Evolutionary conservation across 2,888 invertebrate genomes (phyloP), one percentile per base, ranked within the genome.

Genomic region (Pseudanteris insignis): DNA sequence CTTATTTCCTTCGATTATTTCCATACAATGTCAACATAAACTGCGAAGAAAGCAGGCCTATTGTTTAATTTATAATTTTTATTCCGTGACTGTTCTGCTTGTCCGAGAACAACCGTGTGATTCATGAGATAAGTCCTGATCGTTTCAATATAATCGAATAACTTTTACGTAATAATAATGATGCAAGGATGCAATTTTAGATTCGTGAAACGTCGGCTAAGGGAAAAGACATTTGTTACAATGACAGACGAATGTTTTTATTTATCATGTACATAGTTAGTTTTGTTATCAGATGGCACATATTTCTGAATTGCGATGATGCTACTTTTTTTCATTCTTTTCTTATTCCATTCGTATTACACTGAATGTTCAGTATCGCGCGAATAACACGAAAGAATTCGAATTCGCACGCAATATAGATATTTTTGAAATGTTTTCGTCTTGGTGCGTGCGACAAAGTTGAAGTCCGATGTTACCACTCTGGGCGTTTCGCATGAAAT

Each of bases 101-200:
- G 57, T 30, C 25, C 14, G 28, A 10, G 47, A 38, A 37, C 9
- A 37, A 18, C 37, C 29, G 18, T 38, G 26, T 43, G 40, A 43
- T 47, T 43, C 48, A 43, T 41, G 47, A 43, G 34, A 21, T 36
- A 43, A 48, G 40, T 48, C 57, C 50, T 43, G 48, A 41, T 57
- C 43, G 37, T 36, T 29, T 43, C 40, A 28, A 50, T 50, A 40
- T 33, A 33, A 40, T 41, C 51, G 29, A 51, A 51, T 51, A 51
- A 51, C 51, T 32, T 51, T 34, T 51, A 41, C 34, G 51, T 51
- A 51, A 51, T 41, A 41, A 41, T 51, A 51, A 51, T 51, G 51
- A 41, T 51, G 51, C 41, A 51, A 51, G 34, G 50, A 4, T 14
- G 41, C 51, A 41, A 34, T 34, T 51, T 51, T 51, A 51, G 51